A percentile compares a stretch with the other conserved stretches of the same genome.
Evolutionary conservation across 2,113 vertebrate genomes (phyloP).

Genomic region (Lontra canadensis): DNA sequence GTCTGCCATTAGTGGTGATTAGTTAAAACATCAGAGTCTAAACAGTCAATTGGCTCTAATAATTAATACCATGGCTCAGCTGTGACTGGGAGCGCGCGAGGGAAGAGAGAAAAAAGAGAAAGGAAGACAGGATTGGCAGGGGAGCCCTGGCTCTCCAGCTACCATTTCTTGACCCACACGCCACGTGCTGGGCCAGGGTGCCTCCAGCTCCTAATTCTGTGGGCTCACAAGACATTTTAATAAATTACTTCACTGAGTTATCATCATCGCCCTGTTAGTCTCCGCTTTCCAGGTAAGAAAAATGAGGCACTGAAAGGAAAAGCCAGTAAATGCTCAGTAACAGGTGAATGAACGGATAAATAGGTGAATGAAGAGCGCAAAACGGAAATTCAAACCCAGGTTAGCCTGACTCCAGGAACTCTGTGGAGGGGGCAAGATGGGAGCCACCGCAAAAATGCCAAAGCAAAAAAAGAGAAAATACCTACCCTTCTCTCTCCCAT

Average conservation of each 20-base stretch:
- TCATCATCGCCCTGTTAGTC: background rate
- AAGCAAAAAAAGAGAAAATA: background rate
- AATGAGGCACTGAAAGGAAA: background rate
- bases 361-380: background rate
- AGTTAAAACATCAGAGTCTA: constrained; percentile 99
- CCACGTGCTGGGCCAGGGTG: background rate
- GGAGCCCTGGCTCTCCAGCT: background rate
- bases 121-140: background rate
- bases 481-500: background rate
- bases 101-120: background rate
- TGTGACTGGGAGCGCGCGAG: constrained; percentile 84
- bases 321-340: background rate
- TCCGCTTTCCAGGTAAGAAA: constrained; percentile 32
- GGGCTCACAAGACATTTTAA: background rate
- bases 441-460: background rate
- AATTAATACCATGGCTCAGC: constrained; percentile 98
- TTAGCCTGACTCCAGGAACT: background rate
- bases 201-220: background rate
- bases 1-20: constrained; percentile 99
- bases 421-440: background rate
- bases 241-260: background rate
- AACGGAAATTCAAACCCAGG: constrained; percentile 37
- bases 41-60: constrained; percentile 99
- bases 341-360: background rate
- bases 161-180: background rate